A percentile compares a stretch with the other conserved stretches of the same genome.
These are phyloP conservation scores for Apodemus agrarius DNA, from an alignment of 2,797 vertebrate species.

Conservation along the genomic window DNA sequence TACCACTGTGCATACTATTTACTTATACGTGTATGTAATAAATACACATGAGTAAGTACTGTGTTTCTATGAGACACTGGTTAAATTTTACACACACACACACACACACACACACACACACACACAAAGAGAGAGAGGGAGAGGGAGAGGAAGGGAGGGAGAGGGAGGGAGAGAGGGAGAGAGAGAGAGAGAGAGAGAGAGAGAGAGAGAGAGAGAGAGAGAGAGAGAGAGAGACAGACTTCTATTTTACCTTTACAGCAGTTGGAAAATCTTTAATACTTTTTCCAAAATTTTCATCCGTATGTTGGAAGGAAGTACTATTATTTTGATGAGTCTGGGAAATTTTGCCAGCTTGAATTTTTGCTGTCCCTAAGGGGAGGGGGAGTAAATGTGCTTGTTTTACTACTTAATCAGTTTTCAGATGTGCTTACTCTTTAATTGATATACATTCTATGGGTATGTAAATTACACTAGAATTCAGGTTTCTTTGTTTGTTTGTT, in stretches of 20 bases:
- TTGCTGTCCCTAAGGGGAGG: conserved; percentile 85
- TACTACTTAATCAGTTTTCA: not conserved
- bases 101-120: not conserved
- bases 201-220: not conserved
- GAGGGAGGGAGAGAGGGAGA: not conserved
- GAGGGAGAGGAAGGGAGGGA: not conserved
- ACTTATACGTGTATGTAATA: not conserved
- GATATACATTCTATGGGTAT: not conserved
- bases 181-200: not conserved
- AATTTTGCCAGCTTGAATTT: conserved; percentile 85
- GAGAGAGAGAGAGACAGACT: not conserved
- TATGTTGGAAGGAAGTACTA: conserved; percentile 65
- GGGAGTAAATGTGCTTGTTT: not conserved
- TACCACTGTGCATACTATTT: not conserved
- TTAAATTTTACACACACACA: not conserved
- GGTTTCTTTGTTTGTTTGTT: not conserved
- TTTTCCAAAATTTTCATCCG: conserved; percentile 83
- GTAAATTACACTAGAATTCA: not conserved
- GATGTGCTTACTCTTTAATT: conserved; percentile 34
- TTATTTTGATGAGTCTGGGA: conserved; percentile 87
- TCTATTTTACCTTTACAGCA: conserved; percentile 86
- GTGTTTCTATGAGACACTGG: not conserved
- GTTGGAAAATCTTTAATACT: conserved; percentile 87
- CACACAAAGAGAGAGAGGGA: not conserved
- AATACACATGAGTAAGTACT: not conserved